Evolutionary conservation across 2,888 invertebrate genomes (phyloP), one percentile per base, ranked within the genome.

Genomic region (Sesia bembeciformis): DNA sequence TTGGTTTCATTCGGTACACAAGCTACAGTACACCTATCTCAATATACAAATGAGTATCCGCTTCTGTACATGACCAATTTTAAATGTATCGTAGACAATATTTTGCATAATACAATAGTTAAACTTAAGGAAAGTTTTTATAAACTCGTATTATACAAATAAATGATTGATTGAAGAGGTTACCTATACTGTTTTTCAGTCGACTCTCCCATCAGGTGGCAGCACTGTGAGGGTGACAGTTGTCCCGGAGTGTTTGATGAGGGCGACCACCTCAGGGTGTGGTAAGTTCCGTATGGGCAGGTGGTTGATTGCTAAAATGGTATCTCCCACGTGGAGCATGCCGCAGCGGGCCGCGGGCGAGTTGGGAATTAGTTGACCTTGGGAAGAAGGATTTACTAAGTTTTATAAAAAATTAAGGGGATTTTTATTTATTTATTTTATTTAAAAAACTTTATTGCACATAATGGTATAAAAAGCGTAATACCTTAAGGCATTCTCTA

Each of bases 311-410:
- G 98, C 97, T 53, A 98, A 91, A 61, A 99, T 98, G 54, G 97
- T 95, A 90, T 99, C 99, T 0, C 98, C 98, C 4, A 99, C 96
- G 76, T 94, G 95, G 0, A 99, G 90, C 55, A 94, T 93, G 0
- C 96, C 96, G 82, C 98, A 98, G 60, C 97, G 92, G 66, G 98
- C 97, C 0, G 99, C 99, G 0, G 99, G 99, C 64, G 98, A 98
- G 64, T 96, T 95, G 56, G 97, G 96, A 68, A 99, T 97, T 62
- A 99, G 93, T 73, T 98, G 95, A 53, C 98, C 98, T 97, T 82
- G 23, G 23, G 23, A 23, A 23, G 23, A 23, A 23, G 23, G 23
- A 23, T 23, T 23, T 23, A 23, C 23, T 23, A 23, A 23, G 23
- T 23, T 23, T 23, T 23, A 2, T 23, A 23, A 1, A 23, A 23